Conservation (phyloP, 1,140 invertebrate species). For the Aphelenchoides avenae region DNA sequence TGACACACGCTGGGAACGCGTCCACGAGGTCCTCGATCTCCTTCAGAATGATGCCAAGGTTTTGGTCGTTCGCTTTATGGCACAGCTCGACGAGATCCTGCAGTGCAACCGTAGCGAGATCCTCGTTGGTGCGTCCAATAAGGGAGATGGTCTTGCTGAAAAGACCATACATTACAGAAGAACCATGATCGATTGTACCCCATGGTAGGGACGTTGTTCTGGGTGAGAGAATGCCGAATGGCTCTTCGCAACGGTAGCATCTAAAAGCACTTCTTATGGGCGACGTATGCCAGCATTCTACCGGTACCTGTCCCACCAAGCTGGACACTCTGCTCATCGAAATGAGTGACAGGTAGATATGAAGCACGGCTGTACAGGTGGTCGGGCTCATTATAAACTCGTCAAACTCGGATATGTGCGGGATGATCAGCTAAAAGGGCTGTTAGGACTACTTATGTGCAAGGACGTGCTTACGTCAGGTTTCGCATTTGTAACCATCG, state of each 20-base stretch:
- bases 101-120: constrained; percentile 34
- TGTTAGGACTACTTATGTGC: constrained; percentile 18
- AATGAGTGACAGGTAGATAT: constrained; percentile 75
- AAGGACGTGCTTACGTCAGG: constrained; percentile 65
- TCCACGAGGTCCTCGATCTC: constrained; percentile 49
- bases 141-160: constrained; percentile 37
- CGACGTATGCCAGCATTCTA: constrained; percentile 3
- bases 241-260: constrained; percentile 20
- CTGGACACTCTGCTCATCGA: constrained; percentile 9
- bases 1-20: constrained; percentile 20
- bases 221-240: constrained; percentile 13
- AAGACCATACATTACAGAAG: too few relatives aligned
- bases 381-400: constrained; percentile 68
- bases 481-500: constrained; percentile 73
- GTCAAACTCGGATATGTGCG: constrained; percentile 72
- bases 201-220: constrained; percentile 36
- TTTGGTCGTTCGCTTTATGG: constrained; percentile 18
- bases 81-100: constrained; percentile 33
- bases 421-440: constrained; percentile 67
- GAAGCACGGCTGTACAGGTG: constrained; percentile 67
- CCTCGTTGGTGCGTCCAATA: constrained; percentile 32
- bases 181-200: too few relatives aligned
- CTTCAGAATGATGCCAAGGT: constrained; percentile 36
- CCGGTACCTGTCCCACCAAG: constrained; percentile 10
- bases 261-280: too few relatives aligned